A percentile compares a stretch with the other conserved stretches of the same genome.
Evolutionary conservation across 2,888 invertebrate genomes (phyloP).

Genomic region (Cistogaster globosa): DNA sequence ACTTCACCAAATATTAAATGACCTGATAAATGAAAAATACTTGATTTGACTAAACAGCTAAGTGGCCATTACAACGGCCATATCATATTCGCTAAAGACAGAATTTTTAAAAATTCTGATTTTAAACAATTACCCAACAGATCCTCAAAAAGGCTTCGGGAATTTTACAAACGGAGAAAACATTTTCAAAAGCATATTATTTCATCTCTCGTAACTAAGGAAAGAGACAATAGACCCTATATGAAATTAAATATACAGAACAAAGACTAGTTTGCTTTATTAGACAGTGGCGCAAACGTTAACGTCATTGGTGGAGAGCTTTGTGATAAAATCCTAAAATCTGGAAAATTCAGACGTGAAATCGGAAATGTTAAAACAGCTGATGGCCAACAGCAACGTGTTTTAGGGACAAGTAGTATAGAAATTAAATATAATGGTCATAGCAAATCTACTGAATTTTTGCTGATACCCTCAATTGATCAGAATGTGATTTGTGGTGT

Average conservation of each 20-base stretch:
- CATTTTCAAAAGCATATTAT: not conserved
- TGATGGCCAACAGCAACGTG: not conserved
- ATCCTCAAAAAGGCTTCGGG: not conserved
- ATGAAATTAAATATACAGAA: not conserved
- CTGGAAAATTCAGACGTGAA: not conserved
- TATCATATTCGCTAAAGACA: not conserved
- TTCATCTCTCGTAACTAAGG: not conserved
- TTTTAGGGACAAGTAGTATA: not conserved
- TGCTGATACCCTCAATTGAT: not conserved
- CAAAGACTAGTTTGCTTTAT: not conserved
- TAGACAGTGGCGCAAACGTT: slow-evolving; percentile 8
- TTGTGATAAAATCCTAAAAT: not conserved
- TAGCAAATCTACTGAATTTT: not conserved
- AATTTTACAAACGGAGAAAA: not conserved
- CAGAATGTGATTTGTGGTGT: slow-evolving; percentile 10
- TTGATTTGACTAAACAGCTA: not conserved
- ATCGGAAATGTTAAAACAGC: not conserved
- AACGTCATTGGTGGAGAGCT: not conserved
- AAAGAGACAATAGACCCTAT: not conserved
- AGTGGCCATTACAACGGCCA: not conserved
- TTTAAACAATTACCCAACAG: not conserved
- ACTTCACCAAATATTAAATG: not conserved
- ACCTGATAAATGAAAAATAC: no score
- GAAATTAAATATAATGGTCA: slow-evolving; percentile 5
- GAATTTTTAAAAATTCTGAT: not conserved